Base-by-base conservation (phyloP, 2,797 vertebrate genomes). In the Esox lucius region DNA sequence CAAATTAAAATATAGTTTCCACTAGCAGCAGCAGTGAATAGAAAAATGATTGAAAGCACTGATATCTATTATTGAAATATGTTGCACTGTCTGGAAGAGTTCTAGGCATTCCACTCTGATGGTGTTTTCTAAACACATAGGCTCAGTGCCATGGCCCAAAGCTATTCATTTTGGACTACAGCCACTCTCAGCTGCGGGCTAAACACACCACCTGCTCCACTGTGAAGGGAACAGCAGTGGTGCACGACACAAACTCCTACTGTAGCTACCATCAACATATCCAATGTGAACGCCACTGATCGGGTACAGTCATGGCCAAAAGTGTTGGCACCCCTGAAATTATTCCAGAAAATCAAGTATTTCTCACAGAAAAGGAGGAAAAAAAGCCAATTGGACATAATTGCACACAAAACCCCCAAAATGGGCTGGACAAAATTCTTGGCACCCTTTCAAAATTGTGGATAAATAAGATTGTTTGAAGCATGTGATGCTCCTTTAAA, bases 161-260 rank as follows among this genome's bases (percentile, higher is more conserved):
- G 49, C 24, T 0, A 72, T 6, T 12, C 56, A 53, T 51, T 6
- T n/a, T 87, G 90, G 82, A 85, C 56, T 61, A 73, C 62, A 3
- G 80, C 88, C 83, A 86, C 51, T 12, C 75, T 78, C 85, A 83
- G 76, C 85, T 78, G 77, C 86, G 70, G n/a, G 82, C 81, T 87
- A 82, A 90, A 86, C 75, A 72, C 80, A 64, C 85, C 81, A 82
- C 75, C 84, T 85, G 84, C 68, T 73, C 42, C 3, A 33, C 31
- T 39, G 48, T 39, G 61, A 62, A 13, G 66, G 53, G 19, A 24
- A 31, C n/a, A 28, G 13, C 17, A 35, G 13, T 39, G 42, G 24
- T n/a, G 28, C 24, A 69, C 51, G 6, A 75, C 65, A 56, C 64
- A 74, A 9, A 68, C 73, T 16, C 66, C 26, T 31, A 31, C 28